Conservation (phyloP, 2,113 vertebrate genomes). For the Coturnix japonica region DNA sequence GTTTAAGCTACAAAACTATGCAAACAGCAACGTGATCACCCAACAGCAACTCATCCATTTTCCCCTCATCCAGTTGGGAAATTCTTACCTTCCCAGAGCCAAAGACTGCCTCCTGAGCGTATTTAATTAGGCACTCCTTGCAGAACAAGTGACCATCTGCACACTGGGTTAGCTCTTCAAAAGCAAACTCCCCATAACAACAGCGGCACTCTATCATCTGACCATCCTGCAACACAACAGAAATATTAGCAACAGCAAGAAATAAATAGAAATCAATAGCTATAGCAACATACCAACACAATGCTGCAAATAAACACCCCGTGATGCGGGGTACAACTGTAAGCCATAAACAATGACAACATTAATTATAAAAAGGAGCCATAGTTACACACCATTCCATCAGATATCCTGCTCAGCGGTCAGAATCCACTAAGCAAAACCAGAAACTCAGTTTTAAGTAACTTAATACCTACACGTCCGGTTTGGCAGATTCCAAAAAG, state of each 20-base stretch:
- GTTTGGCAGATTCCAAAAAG: neutral
- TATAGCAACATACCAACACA: neutral
- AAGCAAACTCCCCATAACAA: slow-evolving; percentile 94
- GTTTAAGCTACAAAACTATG: neutral
- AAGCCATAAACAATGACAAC: neutral
- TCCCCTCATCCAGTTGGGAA: neutral
- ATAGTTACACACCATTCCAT: neutral
- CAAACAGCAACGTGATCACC: neutral
- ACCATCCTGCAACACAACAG: slow-evolving; percentile 83
- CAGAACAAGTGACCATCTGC: slow-evolving; percentile 97
- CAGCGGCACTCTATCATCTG: slow-evolving; percentile 98
- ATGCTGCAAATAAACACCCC: neutral
- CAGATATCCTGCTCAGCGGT: neutral
- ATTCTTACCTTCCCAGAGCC: slow-evolving; percentile 90
- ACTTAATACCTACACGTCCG: neutral
- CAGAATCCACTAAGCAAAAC: neutral
- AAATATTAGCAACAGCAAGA: neutral
- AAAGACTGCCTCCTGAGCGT: slow-evolving; percentile 96
- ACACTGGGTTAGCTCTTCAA: slow-evolving; percentile 96
- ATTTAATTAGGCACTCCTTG: slow-evolving; percentile 97
- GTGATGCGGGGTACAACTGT: neutral
- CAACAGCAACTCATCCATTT: neutral
- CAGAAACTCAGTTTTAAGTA: neutral
- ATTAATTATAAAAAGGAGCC: neutral
- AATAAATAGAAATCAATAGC: neutral